Conservation (phyloP, 1,140 invertebrate genomes). For the Drosophila erecta region DNA sequence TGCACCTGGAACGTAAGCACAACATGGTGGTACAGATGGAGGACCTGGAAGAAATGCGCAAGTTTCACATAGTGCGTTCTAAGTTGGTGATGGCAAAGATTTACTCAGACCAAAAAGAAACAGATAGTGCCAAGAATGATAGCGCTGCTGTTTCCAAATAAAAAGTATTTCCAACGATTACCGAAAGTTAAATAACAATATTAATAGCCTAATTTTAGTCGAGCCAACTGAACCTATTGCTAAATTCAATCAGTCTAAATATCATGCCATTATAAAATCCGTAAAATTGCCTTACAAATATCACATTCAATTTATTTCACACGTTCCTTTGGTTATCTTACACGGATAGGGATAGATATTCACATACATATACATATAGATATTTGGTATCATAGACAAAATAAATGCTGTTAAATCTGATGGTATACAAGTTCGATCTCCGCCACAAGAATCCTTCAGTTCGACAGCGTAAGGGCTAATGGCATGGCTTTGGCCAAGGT, state of each 20-base stretch:
- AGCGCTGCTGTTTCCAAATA: too few relatives aligned
- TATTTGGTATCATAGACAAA: slow-evolving; percentile 60
- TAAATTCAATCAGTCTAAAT: too few relatives aligned
- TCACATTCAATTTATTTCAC: slow-evolving; percentile 80
- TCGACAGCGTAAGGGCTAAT: slow-evolving; percentile 53
- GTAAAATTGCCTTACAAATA: slow-evolving; percentile 58
- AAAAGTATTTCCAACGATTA: not conserved
- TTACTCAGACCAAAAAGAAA: not conserved
- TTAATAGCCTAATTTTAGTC: too few relatives aligned
- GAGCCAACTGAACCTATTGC: too few relatives aligned
- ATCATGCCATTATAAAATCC: not conserved
- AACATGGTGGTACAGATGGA: slow-evolving; percentile 30
- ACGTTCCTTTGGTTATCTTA: slow-evolving; percentile 65
- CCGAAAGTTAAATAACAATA: not conserved
- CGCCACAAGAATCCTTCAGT: slow-evolving; percentile 10
- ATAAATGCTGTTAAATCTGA: slow-evolving; percentile 44
- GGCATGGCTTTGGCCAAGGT: slow-evolving; percentile 60
- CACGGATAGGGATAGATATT: slow-evolving; percentile 41
- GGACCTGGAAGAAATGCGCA: slow-evolving; percentile 62
- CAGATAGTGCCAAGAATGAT: not conserved
- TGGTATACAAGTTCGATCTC: slow-evolving; percentile 27
- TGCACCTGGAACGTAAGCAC: slow-evolving; percentile 57
- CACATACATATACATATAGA: slow-evolving; percentile 31
- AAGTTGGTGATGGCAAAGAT: slow-evolving; percentile 49
- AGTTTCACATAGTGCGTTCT: slow-evolving; percentile 56